phyloP scores from a whole-genome alignment of 2,113 vertebrate genomes.

The Addax nasomaculatus region DNA sequence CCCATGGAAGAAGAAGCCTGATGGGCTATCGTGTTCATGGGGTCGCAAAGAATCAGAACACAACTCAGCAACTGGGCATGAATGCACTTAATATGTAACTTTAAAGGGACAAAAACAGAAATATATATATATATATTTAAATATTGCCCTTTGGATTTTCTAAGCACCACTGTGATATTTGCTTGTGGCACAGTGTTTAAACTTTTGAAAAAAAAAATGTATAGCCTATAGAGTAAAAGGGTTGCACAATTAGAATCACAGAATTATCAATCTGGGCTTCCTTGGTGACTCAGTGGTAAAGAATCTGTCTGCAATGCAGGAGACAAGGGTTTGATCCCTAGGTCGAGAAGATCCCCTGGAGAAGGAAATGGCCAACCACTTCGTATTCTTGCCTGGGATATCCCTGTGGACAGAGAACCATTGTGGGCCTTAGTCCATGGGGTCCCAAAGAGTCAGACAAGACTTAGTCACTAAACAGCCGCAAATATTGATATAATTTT shows the following conservation, averaged over 20 bases:
- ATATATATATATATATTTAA: not conserved
- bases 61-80: not conserved
- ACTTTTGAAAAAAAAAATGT: not conserved
- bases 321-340: not conserved
- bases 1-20: not conserved
- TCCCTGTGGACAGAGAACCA: not conserved
- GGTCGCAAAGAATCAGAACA: not conserved
- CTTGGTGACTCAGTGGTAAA: not conserved
- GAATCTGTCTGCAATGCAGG: not conserved
- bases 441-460: not conserved
- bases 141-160: not conserved
- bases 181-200: not conserved
- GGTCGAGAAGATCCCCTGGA: not conserved
- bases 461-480: not conserved
- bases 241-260: not conserved
- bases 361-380: not conserved
- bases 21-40: accelerated
- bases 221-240: not conserved
- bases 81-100: not conserved
- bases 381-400: not conserved
- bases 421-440: not conserved
- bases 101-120: not conserved
- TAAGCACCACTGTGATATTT: not conserved
- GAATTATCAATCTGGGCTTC: not conserved
- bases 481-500: not conserved